Percentiles rank a stretch among this genome's conserved stretches.
These are phyloP conservation scores for Hirtodrosophila cameraria DNA, from an alignment of 2,888 invertebrate genomes.

Conservation along the genomic window DNA sequence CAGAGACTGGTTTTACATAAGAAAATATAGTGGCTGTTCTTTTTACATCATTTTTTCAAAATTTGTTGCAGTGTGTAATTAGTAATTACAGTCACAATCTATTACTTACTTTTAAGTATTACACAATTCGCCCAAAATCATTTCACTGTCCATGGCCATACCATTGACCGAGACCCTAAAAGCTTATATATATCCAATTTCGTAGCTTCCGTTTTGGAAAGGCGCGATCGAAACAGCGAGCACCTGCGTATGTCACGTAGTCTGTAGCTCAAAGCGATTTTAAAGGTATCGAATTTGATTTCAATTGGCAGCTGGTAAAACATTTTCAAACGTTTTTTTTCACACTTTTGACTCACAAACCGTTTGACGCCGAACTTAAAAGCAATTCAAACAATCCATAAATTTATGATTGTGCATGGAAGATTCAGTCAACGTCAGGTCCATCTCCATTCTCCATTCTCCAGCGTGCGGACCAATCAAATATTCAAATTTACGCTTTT, in stretches of 20 bases:
- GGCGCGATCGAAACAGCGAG: slow-evolving; percentile 27
- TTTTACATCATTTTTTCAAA: no score
- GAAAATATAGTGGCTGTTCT: no score
- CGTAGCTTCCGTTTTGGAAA: slow-evolving; percentile 50
- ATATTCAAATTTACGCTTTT: slow-evolving; percentile 76
- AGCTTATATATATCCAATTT: slow-evolving; percentile 26
- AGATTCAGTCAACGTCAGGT: slow-evolving; percentile 20
- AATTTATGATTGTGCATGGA: slow-evolving; percentile 76
- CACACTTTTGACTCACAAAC: slow-evolving; percentile 60
- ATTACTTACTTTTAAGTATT: neutral
- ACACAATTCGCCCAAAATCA: neutral
- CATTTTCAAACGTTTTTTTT: slow-evolving; percentile 30
- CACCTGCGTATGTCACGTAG: slow-evolving; percentile 74
- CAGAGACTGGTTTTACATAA: no score
- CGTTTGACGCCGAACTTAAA: slow-evolving; percentile 75
- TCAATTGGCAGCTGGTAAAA: slow-evolving; percentile 57
- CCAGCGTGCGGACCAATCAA: slow-evolving; percentile 66
- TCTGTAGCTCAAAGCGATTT: slow-evolving; percentile 14
- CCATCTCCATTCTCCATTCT: no score
- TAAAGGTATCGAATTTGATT: neutral
- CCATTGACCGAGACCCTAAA: slow-evolving; percentile 73
- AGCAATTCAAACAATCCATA: slow-evolving; percentile 72
- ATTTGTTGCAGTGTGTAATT: no score
- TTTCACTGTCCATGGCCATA: slow-evolving; percentile 16
- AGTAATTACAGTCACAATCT: neutral